Percentiles rank a stretch among this genome's conserved stretches.
These are phyloP conservation scores for Clunio marinus DNA, from an alignment of 2,888 invertebrate species.

Conservation along the genomic window DNA sequence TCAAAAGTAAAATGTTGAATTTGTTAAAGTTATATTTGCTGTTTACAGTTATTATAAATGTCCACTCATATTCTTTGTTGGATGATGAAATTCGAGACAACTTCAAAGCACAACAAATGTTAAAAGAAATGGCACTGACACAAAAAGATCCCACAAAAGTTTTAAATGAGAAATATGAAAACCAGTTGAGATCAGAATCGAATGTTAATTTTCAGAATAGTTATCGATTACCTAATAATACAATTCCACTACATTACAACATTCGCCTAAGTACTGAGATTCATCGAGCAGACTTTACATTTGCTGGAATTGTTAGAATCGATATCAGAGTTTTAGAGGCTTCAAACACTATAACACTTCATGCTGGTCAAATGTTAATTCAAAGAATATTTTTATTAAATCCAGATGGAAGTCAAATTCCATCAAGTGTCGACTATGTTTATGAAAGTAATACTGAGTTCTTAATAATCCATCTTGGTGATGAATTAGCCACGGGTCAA, in stretches of 20 bases:
- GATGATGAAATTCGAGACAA: too few relatives aligned
- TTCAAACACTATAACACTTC: conserved; percentile 47
- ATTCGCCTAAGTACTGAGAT: conserved; percentile 54
- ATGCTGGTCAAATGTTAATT: background rate
- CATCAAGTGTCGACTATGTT: background rate
- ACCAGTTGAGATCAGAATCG: too few relatives aligned
- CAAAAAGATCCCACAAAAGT: too few relatives aligned
- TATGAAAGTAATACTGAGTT: conserved; percentile 39
- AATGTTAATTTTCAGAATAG: too few relatives aligned
- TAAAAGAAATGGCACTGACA: too few relatives aligned
- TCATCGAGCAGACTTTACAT: conserved; percentile 45
- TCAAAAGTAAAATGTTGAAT: too few relatives aligned
- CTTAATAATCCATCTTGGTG: conserved; percentile 1
- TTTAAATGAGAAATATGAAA: too few relatives aligned
- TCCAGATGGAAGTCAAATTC: background rate
- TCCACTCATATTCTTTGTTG: too few relatives aligned
- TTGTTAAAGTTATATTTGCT: too few relatives aligned
- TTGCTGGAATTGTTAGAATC: conserved; percentile 53
- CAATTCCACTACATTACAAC: conserved; percentile 55
- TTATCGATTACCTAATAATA: conserved; percentile 53
- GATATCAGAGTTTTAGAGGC: conserved; percentile 52
- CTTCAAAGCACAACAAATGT: too few relatives aligned
- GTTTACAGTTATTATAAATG: too few relatives aligned
- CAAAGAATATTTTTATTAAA: background rate
- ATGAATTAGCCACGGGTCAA: background rate